A percentile compares a stretch with the other conserved stretches of the same genome.
Conservation (phyloP, 2,113 vertebrate species). For the Eolophus roseicapilla region DNA sequence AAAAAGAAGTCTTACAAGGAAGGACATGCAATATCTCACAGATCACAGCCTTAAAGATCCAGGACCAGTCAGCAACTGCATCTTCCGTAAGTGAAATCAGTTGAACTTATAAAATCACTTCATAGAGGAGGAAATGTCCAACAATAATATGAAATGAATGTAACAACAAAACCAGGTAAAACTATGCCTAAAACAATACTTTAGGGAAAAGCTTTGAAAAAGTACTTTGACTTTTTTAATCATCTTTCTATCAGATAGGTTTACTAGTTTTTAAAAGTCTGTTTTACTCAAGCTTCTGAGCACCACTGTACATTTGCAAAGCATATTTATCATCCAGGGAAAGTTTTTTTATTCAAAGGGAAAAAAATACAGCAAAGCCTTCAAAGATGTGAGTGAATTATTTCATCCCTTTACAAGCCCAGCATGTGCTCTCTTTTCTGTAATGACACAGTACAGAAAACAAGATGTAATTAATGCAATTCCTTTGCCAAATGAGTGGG, state of each 20-base stretch:
- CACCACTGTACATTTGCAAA: neutral
- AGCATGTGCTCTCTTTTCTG: conserved; percentile 21
- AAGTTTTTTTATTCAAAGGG: neutral
- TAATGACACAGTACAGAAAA: conserved; percentile 15
- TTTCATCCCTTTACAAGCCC: conserved; percentile 9
- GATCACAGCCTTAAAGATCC: neutral
- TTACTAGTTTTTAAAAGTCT: neutral
- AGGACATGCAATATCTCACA: neutral
- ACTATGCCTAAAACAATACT: neutral
- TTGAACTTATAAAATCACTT: neutral
- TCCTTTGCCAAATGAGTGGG: conserved; percentile 36
- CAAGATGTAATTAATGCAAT: conserved; percentile 45
- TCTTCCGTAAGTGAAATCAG: neutral
- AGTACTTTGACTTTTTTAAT: neutral
- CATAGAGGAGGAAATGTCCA: neutral
- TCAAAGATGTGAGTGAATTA: neutral
- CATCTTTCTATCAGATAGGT: neutral
- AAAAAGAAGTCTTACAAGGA: neutral
- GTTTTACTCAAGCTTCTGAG: neutral
- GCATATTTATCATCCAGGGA: neutral
- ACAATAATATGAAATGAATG: neutral
- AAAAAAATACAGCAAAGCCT: neutral
- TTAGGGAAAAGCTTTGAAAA: neutral
- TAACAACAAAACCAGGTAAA: neutral
- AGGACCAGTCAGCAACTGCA: neutral